Percentiles rank a stretch among this genome's conserved stretches.
These are phyloP conservation scores for Caretta caretta DNA, from an alignment of 2,113 vertebrate genomes.

Conservation along the genomic window DNA sequence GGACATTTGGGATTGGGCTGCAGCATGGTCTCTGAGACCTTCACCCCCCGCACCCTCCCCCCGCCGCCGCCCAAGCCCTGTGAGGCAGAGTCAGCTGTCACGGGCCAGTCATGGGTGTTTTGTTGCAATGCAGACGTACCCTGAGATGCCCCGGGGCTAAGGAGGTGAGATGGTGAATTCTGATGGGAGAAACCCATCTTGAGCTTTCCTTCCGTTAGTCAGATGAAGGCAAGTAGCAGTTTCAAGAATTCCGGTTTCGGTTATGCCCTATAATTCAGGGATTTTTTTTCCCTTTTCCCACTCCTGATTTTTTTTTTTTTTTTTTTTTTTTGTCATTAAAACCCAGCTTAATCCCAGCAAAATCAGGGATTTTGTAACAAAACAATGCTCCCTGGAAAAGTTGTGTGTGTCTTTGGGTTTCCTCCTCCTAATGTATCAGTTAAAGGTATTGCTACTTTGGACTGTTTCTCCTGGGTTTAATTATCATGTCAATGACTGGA, in stretches of 20 bases:
- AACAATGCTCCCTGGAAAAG: neutral
- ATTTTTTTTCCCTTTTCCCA: neutral
- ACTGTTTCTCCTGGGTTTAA: constrained; percentile 58
- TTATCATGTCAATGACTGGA: constrained; percentile 58
- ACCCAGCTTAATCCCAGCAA: neutral
- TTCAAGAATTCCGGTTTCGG: neutral
- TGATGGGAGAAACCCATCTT: neutral
- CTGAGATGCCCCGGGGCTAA: neutral
- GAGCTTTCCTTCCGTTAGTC: neutral
- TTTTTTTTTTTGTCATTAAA: neutral
- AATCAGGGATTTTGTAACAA: neutral
- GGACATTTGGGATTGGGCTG: too few species aligned
- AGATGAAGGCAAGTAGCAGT: neutral
- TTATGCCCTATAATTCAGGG: neutral
- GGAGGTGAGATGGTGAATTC: neutral
- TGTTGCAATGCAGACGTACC: too few species aligned
- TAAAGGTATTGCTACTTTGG: constrained; percentile 24
- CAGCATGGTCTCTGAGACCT: too few species aligned
- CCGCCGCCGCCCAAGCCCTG: too few species aligned
- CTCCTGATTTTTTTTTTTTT: neutral
- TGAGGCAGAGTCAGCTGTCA: too few species aligned
- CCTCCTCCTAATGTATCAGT: neutral
- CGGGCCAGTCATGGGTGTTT: too few species aligned
- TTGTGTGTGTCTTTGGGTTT: neutral
- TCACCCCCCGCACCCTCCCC: too few species aligned